phyloP scores from a whole-genome alignment of 1,140 invertebrate genomes.

The Antheraea mylitta region DNA sequence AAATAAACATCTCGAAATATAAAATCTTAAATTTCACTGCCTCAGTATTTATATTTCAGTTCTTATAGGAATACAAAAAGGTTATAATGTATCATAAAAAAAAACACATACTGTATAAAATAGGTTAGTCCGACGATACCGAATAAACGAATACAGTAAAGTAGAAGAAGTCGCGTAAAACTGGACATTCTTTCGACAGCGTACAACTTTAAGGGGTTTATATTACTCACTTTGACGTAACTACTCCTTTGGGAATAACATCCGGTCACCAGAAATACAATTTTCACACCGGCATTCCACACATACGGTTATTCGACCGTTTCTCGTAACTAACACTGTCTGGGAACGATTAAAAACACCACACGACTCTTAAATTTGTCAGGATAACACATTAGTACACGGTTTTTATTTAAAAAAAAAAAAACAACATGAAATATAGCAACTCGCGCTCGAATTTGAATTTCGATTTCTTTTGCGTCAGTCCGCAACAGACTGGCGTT shows the following conservation, averaged over 20 bases:
- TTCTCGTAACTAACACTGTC: conserved; percentile 3
- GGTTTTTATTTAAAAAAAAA: neutral
- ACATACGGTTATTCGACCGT: conserved; percentile 9
- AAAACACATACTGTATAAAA: too few relatives aligned
- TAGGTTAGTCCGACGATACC: too few relatives aligned
- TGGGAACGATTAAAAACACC: conserved; percentile 1
- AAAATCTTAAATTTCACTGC: too few relatives aligned
- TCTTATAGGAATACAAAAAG: too few relatives aligned
- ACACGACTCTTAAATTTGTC: conserved; percentile 6
- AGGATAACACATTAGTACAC: conserved; percentile 6
- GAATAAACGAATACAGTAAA: too few relatives aligned
- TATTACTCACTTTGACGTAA: conserved; percentile 12
- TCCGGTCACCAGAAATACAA: conserved; percentile 6
- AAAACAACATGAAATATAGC: neutral
- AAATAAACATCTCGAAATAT: too few relatives aligned
- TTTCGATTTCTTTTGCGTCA: conserved; percentile 23
- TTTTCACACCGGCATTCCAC: conserved; percentile 14
- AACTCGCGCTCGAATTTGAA: conserved; percentile 12
- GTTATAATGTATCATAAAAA: too few relatives aligned
- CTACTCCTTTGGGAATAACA: conserved; percentile 6
- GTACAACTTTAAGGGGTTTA: neutral
- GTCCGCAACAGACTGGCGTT: conserved; percentile 46
- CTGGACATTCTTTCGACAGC: neutral
- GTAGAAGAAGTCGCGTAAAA: neutral
- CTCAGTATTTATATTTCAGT: too few relatives aligned